Conservation (phyloP, 2,888 invertebrate species). For the Entomobrya multifasciata region DNA sequence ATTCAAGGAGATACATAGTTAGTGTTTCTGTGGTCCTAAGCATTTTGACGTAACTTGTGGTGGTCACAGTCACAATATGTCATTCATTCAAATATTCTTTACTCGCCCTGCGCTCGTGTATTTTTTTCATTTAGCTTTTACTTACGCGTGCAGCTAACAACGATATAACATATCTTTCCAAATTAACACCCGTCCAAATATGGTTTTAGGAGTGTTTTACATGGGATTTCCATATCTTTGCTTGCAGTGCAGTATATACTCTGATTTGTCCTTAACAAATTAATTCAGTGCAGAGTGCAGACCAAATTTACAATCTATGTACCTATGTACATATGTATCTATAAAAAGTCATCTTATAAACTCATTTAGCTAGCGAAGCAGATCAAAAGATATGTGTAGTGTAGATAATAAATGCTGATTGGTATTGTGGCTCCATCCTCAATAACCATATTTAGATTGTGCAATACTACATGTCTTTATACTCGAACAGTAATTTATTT, state of each 20-base stretch:
- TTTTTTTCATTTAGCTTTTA: no score
- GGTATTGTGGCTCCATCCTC: background rate
- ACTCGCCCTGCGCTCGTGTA: no score
- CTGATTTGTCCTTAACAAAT: no score
- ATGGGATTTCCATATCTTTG: background rate
- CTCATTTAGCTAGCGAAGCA: background rate
- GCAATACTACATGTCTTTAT: background rate
- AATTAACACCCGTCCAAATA: conserved; percentile 31
- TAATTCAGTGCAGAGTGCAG: no score
- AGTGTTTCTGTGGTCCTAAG: background rate
- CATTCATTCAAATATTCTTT: no score
- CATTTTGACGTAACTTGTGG: conserved; percentile 15
- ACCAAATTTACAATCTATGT: no score
- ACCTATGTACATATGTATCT: no score
- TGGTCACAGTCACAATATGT: conserved; percentile 43
- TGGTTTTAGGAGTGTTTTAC: conserved; percentile 1
- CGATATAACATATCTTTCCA: conserved; percentile 6
- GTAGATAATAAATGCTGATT: conserved; percentile 1
- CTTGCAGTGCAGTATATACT: no score
- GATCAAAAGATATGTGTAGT: no score
- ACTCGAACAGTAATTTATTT: background rate
- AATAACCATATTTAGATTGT: background rate
- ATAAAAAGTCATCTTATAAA: no score
- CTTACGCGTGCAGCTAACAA: conserved; percentile 15
- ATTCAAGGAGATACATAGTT: background rate